phyloP scores from a whole-genome alignment of 2,113 vertebrate genomes.

The Ctenomys sociabilis region DNA sequence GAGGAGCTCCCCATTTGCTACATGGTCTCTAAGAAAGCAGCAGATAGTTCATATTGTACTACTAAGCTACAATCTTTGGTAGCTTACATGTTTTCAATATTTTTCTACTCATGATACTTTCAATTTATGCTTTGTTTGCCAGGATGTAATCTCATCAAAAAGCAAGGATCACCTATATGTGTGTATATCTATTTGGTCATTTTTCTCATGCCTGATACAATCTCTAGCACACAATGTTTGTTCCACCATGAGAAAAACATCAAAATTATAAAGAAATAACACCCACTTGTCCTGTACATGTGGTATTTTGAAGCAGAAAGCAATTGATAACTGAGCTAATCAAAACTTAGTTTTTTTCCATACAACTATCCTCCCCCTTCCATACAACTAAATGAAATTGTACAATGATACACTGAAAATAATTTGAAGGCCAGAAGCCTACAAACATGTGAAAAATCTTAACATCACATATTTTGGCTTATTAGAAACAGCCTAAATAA shows the following conservation, averaged over 20 bases:
- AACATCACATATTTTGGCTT: constrained; percentile 88
- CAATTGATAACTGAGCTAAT: constrained; percentile 63
- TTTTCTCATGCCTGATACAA: not conserved
- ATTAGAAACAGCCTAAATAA: constrained; percentile 93
- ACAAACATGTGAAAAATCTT: constrained; percentile 89
- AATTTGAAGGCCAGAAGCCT: constrained; percentile 79
- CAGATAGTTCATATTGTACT: not conserved
- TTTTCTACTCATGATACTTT: not conserved
- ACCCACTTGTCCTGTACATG: not conserved
- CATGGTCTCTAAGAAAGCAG: not conserved
- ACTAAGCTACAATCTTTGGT: not conserved
- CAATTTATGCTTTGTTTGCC: not conserved
- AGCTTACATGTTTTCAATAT: not conserved
- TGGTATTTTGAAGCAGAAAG: constrained; percentile 63
- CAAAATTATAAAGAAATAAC: constrained; percentile 10
- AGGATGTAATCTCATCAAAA: not conserved
- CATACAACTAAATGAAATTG: constrained; percentile 60
- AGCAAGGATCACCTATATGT: not conserved
- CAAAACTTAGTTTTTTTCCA: constrained; percentile 67
- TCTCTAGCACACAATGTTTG: not conserved
- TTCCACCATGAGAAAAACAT: not conserved
- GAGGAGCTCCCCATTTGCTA: not conserved
- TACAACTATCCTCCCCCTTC: too few relatives aligned
- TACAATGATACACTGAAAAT: constrained; percentile 66
- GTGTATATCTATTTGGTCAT: not conserved